phyloP scores from a whole-genome alignment of 2,113 vertebrate species.

The Salvelinus fontinalis region DNA sequence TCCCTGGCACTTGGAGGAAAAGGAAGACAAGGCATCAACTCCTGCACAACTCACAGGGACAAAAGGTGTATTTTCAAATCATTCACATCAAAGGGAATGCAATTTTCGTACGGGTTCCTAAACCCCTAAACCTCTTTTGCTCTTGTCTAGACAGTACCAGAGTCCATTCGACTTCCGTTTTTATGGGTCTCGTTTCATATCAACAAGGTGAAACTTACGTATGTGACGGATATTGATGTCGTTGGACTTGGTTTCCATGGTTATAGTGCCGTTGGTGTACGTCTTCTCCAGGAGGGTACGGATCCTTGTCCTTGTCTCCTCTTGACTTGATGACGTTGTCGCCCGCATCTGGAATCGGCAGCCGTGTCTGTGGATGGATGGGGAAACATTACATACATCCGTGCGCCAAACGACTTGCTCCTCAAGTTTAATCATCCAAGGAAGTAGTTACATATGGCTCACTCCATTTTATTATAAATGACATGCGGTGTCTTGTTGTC shows the following conservation, averaged over 20 bases:
- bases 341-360: constrained; percentile 70
- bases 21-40: constrained; percentile 4
- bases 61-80: no score
- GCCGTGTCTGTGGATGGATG: constrained; percentile 49
- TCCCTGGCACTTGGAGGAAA: constrained; percentile 61
- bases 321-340: constrained; percentile 31
- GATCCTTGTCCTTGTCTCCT: constrained; percentile 52
- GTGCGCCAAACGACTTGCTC: not conserved
- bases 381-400: not conserved
- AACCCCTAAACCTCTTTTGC: no score
- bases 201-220: constrained; percentile 48
- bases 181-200: no score
- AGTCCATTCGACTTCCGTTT: no score
- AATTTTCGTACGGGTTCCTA: no score
- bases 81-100: no score
- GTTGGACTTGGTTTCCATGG: constrained; percentile 25
- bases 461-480: no score
- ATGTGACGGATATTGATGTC: constrained; percentile 67
- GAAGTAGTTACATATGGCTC: no score
- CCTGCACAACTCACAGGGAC: no score
- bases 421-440: no score
- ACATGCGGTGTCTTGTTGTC: no score
- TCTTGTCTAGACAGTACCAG: no score
- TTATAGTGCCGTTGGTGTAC: constrained; percentile 40
- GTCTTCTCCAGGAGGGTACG: constrained; percentile 32